Base-by-base conservation (phyloP, 2,888 invertebrate species). In the Anoncus sp. region DNA sequence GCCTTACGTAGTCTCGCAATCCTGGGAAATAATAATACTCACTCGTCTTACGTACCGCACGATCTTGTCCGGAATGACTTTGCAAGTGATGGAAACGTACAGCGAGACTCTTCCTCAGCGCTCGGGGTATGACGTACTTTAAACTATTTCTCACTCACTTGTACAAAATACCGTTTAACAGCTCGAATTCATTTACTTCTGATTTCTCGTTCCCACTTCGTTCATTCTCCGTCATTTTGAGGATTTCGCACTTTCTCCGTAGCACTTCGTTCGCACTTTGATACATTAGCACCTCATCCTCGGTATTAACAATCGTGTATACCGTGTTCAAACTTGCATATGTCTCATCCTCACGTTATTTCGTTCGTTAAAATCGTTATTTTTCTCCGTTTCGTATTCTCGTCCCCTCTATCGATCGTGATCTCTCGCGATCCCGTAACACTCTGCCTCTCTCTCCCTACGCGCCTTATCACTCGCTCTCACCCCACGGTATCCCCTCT, bases 81-180 rank as follows among this genome's bases (percentile, higher is more conserved):
- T n/a, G 27, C 18, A 57, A 12, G 18, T 69, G 57, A 16, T 69
- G 69, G 16, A 27, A 69, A 1, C 57, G 24, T 6, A 69, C 22
- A 1, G 18, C 73, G 66, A 12, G 83, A 82, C 53, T 35, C 51
- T 67, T 74, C 69, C 80, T n/a, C 69, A 70, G 20, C 71, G 60
- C 18, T 53, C 59, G 53, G 10, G 18, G 24, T 55, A 45, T 14
- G 43, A 73, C 62, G 73, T 72, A 60, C 47, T 51, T 31, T 59
- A 49, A 16, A 22, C 57, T 55, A 70, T 71, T 6, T 31, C 38
- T 40, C 55, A 62, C n/a, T n/a, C n/a, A 31, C 20, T 62, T 62
- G 45, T 62, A 62, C 27, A 62, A 2, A 1, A 62, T 10, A 7
- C 45, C 62, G 24, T 62, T 24, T 16, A 9, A 14, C 3, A 62